Conservation (phyloP, 2,797 vertebrate genomes). For the Vipera latastei region DNA sequence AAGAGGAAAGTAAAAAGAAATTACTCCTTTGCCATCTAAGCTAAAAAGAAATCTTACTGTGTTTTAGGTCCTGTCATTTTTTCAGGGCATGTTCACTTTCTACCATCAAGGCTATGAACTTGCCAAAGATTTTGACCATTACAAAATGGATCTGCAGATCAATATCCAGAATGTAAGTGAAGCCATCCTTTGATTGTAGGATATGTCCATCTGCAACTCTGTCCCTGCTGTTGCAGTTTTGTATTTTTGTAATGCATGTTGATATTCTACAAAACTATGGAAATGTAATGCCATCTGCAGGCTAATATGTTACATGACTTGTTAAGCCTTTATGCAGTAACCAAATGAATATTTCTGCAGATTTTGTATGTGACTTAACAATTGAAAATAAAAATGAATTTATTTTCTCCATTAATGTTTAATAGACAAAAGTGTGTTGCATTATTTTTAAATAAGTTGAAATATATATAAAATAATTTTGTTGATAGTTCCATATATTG, state of each 20-base stretch:
- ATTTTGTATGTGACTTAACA: background rate
- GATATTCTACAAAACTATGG: background rate
- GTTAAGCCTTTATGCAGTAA: background rate
- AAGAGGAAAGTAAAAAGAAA: background rate
- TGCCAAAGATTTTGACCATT: slow-evolving; percentile 97
- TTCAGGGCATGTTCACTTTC: slow-evolving; percentile 97
- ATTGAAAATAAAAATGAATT: background rate
- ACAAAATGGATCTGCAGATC: slow-evolving; percentile 92
- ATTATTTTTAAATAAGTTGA: background rate
- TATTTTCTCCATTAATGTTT: background rate
- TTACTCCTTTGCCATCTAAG: background rate
- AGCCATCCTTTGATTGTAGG: background rate
- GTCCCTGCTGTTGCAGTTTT: background rate
- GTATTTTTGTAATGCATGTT: background rate
- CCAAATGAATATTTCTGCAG: background rate
- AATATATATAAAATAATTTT: background rate
- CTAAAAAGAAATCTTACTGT: slow-evolving; percentile 44
- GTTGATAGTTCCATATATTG: background rate
- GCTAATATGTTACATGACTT: slow-evolving; percentile 16
- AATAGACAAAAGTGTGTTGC: background rate
- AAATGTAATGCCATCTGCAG: slow-evolving; percentile 67
- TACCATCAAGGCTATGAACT: slow-evolving; percentile 98
- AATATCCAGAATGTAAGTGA: slow-evolving; percentile 97
- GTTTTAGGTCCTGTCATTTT: slow-evolving; percentile 93
- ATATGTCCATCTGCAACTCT: background rate